A percentile compares a stretch with the other conserved stretches of the same genome.
Conservation (phyloP, 2,797 vertebrate species). For the Coilia nasus region DNA sequence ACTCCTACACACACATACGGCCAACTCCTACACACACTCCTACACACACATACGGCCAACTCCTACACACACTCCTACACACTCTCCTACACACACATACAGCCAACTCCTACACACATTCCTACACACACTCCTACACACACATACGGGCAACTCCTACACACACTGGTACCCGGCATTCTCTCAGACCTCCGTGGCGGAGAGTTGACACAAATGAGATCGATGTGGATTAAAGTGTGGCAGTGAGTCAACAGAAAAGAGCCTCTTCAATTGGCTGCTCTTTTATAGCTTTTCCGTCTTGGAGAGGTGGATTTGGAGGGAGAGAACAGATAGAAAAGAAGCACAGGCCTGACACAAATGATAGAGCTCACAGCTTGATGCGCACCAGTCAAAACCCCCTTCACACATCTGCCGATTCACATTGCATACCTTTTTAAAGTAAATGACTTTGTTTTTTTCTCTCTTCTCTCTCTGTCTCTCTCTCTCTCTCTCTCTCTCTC, state of each 20-base stretch:
- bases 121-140: too few relatives aligned
- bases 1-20: too few relatives aligned
- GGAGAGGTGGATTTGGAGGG: background rate
- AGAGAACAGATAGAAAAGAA: slow-evolving; percentile 10
- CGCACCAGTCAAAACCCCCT: background rate
- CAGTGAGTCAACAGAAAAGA: slow-evolving; percentile 1
- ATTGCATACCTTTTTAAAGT: background rate
- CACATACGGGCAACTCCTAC: too few relatives aligned
- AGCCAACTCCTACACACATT: too few relatives aligned
- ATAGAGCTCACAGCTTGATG: slow-evolving; percentile 13
- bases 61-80: too few relatives aligned
- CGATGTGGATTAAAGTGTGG: slow-evolving; percentile 12
- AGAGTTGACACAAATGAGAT: background rate
- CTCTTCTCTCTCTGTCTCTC: background rate
- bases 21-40: too few relatives aligned
- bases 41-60: too few relatives aligned
- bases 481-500: background rate
- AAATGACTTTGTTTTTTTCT: background rate
- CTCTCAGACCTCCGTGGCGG: background rate
- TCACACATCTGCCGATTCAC: background rate
- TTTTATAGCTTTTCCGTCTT: background rate
- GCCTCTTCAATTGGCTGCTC: slow-evolving; percentile 28
- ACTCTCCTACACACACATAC: too few relatives aligned
- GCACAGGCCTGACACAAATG: background rate
- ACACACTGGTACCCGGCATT: too few relatives aligned